Evolutionary conservation across 1,140 invertebrate species (phyloP).

Genomic region (Neelides sp.): DNA sequence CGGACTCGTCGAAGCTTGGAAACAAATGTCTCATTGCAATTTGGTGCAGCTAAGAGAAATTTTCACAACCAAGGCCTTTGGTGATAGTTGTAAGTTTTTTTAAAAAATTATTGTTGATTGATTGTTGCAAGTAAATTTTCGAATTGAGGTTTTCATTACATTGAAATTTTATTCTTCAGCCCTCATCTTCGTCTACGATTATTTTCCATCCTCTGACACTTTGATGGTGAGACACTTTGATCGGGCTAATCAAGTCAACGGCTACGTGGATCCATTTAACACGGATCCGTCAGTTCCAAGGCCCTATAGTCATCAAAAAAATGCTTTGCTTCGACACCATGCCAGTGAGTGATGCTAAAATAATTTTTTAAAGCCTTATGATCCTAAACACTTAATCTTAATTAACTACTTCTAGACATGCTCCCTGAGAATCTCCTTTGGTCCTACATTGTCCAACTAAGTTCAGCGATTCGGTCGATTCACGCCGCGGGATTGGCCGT

Average conservation of each 20-base stretch:
- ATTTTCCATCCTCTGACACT: slow-evolving; percentile 78
- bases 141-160: slow-evolving; percentile 14
- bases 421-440: slow-evolving; percentile 84
- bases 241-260: slow-evolving; percentile 49
- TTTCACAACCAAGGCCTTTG: slow-evolving; percentile 89
- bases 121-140: neutral
- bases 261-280: slow-evolving; percentile 62
- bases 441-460: slow-evolving; percentile 91
- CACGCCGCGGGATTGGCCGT: slow-evolving; percentile 61
- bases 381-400: slow-evolving; percentile 6
- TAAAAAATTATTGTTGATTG: neutral
- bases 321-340: slow-evolving; percentile 51
- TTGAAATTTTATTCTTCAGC: slow-evolving; percentile 47
- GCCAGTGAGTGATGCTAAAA: slow-evolving; percentile 28
- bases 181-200: slow-evolving; percentile 92
- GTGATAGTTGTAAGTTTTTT: slow-evolving; percentile 72
- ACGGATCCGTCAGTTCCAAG: slow-evolving; percentile 66
- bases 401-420: slow-evolving; percentile 42
- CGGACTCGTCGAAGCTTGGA: slow-evolving; percentile 80
- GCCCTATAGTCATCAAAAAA: slow-evolving; percentile 72
- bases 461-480: slow-evolving; percentile 79
- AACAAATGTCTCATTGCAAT: slow-evolving; percentile 83
- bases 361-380: neutral
- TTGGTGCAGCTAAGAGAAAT: slow-evolving; percentile 80
- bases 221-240: slow-evolving; percentile 74